These are phyloP conservation scores for Peromyscus nudipes DNA, from an alignment of 2,797 vertebrate genomes.

Conservation along the genomic window DNA sequence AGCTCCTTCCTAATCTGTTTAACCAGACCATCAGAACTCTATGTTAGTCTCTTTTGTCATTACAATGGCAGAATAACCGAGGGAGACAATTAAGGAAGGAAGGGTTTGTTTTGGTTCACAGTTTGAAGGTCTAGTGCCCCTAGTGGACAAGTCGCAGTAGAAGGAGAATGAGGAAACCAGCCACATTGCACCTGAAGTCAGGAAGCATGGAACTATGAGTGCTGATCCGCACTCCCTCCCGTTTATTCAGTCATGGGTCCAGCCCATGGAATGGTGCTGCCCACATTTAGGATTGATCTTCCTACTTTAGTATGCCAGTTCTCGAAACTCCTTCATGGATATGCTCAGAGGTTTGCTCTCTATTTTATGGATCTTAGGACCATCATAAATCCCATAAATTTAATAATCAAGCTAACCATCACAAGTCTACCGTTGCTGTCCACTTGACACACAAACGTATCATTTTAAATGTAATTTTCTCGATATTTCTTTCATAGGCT, in stretches of 20 bases:
- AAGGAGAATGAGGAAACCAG: too few species aligned
- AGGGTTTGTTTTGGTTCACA: neutral
- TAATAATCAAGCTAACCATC: neutral
- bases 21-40: neutral
- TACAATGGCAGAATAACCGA: neutral
- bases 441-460: neutral
- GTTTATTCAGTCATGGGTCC: rapidly evolving
- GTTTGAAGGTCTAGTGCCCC: neutral
- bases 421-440: neutral
- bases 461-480: neutral
- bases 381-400: neutral
- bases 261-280: too few species aligned
- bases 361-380: too few species aligned
- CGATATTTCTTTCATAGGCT: neutral
- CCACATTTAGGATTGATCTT: neutral
- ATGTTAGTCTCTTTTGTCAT: neutral
- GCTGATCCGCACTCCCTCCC: neutral
- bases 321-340: neutral
- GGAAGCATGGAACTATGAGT: neutral
- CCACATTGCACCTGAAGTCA: neutral
- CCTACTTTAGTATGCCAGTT: too few species aligned
- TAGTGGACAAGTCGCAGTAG: neutral
- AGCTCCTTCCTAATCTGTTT: neutral
- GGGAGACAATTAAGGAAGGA: neutral
- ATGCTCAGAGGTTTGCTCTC: neutral